These are phyloP conservation scores for Megaceryle maxima DNA, from an alignment of 2,113 vertebrate genomes.

Conservation along the genomic window DNA sequence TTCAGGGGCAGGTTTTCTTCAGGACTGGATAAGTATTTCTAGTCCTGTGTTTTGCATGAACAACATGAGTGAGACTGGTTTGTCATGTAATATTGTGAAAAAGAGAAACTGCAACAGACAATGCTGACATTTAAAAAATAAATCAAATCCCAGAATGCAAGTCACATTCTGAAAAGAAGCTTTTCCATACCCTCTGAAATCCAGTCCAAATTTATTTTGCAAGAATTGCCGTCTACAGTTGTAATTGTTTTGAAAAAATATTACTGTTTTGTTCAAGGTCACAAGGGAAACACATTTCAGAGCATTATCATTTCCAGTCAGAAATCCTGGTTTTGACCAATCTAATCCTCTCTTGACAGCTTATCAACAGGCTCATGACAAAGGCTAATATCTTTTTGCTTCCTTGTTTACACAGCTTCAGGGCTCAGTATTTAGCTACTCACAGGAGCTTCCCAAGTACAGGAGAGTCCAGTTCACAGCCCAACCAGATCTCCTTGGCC, in stretches of 20 bases:
- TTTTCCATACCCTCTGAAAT: neutral
- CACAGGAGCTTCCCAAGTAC: neutral
- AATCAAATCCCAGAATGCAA: neutral
- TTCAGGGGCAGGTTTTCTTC: neutral
- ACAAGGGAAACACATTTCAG: neutral
- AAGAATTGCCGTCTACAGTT: neutral
- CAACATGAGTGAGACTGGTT: neutral
- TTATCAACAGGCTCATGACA: neutral
- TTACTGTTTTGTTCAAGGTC: neutral
- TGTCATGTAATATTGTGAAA: neutral
- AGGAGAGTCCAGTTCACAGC: neutral
- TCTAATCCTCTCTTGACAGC: neutral
- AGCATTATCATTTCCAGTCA: neutral
- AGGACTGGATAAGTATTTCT: neutral
- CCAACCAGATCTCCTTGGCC: neutral
- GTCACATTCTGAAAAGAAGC: neutral
- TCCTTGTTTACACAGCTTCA: neutral
- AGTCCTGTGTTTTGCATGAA: neutral
- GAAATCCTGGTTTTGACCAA: neutral
- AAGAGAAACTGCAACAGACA: neutral
- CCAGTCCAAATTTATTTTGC: neutral
- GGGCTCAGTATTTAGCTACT: neutral
- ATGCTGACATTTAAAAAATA: neutral
- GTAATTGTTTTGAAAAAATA: neutral
- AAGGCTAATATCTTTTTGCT: neutral